Base-by-base conservation (phyloP, 2,888 invertebrate genomes). In the Heliothis peltigera region DNA sequence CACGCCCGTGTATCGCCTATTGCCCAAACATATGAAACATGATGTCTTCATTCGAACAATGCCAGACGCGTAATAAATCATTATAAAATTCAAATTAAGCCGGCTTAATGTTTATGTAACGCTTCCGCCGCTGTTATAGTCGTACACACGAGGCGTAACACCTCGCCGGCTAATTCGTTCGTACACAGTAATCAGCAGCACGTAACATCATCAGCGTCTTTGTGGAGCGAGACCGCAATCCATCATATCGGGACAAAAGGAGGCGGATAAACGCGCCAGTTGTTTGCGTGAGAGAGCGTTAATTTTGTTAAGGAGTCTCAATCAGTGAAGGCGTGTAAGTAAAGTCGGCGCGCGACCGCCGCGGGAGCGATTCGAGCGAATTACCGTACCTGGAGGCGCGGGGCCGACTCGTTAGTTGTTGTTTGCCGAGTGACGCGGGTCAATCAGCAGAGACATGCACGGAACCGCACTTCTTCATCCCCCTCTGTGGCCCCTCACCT, bases 361-460 rank as follows among this genome's bases (percentile, higher is more conserved):
- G 91, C 90, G 92, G 91, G 91, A 91, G 89, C 88, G 92, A 91
- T 91, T 90, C 90, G 88, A 89, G 91, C 89, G 90, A 90, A 91
- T 92, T 89, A 75, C 75, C 74, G 90, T 91, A 93, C 92, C 92
- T 92, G 93, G 90, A 92, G 92, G 94, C 90, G 92, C 90, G 92
- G 91, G 92, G 90, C 89, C 90, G 90, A 92, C 94, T 95, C 94
- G 94, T 95, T 95, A 94, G 94, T 95, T 94, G 94, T 94, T 95
- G 94, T 95, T 95, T 95, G 94, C 93, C 90, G 91, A 95, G 95
- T 94, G 94, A 94, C 94, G 94, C 94, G 94, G 95, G 95, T 95
- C 95, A 95, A 95, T 95, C 95, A 95, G 94, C 93, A 94, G 94
- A 92, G 94, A 92, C 94, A 95, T 94, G 94, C 94, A 94, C 92